Percentiles rank a stretch among this genome's conserved stretches.
Conservation (phyloP, 2,888 invertebrate species). For the Slavum lentiscoides region DNA sequence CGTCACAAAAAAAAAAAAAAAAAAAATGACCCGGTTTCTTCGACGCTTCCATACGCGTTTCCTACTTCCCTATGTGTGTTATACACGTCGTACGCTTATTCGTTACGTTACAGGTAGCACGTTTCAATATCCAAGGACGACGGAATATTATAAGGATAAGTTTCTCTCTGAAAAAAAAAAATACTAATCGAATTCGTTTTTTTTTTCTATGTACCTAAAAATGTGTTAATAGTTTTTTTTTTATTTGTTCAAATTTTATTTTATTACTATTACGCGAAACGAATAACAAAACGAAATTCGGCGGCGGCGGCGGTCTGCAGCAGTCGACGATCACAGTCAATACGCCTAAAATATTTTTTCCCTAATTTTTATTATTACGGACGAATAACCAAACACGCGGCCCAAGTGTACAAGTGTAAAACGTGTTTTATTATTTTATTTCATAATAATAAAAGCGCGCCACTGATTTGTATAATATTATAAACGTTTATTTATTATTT, state of each 20-base stretch:
- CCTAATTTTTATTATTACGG: no score
- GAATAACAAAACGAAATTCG: slow-evolving; percentile 20
- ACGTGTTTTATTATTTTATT: no score
- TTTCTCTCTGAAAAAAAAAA: slow-evolving; percentile 19
- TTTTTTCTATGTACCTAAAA: neutral
- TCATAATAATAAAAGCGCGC: no score
- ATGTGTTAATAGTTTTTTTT: no score
- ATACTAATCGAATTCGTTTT: slow-evolving; percentile 7
- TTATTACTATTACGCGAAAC: slow-evolving; percentile 34
- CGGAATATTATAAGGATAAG: neutral
- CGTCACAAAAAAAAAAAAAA: slow-evolving; percentile 36
- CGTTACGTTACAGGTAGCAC: neutral
- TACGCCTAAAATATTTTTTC: neutral
- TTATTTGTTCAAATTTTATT: no score
- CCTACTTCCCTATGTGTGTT: slow-evolving; percentile 16
- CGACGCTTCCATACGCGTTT: neutral
- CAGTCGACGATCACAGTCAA: slow-evolving; percentile 14
- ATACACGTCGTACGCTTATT: neutral
- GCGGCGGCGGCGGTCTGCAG: neutral
- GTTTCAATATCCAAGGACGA: slow-evolving; percentile 38
- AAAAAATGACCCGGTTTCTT: slow-evolving; percentile 4
- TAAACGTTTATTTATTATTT: no score
- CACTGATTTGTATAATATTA: no score
- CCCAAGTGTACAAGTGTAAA: no score
- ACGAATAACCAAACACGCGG: no score